phyloP scores from a whole-genome alignment of 2,113 vertebrate species.

The Oryzias melastigma region DNA sequence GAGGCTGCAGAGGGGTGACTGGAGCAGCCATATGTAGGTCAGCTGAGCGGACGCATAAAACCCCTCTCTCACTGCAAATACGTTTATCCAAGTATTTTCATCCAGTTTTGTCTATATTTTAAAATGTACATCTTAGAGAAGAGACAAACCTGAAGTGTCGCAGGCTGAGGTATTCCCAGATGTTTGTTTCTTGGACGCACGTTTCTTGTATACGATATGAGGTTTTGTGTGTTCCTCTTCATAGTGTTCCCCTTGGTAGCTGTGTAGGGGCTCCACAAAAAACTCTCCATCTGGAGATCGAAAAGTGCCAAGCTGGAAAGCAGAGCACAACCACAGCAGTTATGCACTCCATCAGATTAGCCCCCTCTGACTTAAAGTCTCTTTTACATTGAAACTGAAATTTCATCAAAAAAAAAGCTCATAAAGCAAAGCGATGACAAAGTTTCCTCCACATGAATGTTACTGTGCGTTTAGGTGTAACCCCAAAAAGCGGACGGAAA shows the following conservation, averaged over 20 bases:
- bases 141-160: conserved; percentile 86
- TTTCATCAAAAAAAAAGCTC: conserved; percentile 7
- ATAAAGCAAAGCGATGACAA: conserved; percentile 27
- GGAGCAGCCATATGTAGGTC: conserved; percentile 23
- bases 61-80: no score
- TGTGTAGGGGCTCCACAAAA: conserved; percentile 94
- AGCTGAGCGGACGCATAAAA: background rate
- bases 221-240: conserved; percentile 96
- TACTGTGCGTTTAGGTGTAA: conserved; percentile 43
- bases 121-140: conserved; percentile 1
- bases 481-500: conserved; percentile 7
- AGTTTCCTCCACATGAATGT: conserved; percentile 15
- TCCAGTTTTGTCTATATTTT: background rate
- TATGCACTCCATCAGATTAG: conserved; percentile 18
- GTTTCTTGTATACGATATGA: conserved; percentile 90
- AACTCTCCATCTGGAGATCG: conserved; percentile 94
- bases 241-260: conserved; percentile 81
- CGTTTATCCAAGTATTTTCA: no score
- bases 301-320: conserved; percentile 91
- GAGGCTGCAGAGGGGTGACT: conserved; percentile 15
- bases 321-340: conserved; percentile 27
- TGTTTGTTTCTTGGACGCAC: conserved; percentile 65
- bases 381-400: no score
- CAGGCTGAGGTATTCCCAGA: conserved; percentile 75
- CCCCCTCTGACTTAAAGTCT: no score